Percentiles rank a stretch among this genome's conserved stretches.
These are phyloP conservation scores for Synergus itoensis DNA, from an alignment of 2,888 invertebrate species.

Conservation along the genomic window DNA sequence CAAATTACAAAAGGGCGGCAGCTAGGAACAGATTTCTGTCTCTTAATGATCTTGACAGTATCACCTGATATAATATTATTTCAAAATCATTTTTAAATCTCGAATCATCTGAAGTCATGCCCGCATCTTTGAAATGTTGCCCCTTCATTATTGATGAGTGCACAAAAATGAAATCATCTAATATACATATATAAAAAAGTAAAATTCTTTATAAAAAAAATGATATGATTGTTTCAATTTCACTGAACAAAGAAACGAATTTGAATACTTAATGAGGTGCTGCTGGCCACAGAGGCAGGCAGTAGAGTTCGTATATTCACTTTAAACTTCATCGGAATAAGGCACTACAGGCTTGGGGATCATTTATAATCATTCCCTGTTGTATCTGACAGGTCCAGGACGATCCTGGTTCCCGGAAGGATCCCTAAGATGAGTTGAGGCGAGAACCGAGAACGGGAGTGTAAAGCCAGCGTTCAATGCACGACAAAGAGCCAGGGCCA, in stretches of 20 bases:
- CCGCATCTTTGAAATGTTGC: no score
- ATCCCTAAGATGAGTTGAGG: not conserved
- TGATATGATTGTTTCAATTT: not conserved
- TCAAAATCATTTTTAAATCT: not conserved
- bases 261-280: not conserved
- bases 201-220: no score
- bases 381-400: constrained; percentile 35
- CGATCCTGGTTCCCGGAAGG: constrained; percentile 36
- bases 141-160: not conserved
- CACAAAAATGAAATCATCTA: not conserved
- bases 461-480: constrained; percentile 18
- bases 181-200: not conserved
- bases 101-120: no score
- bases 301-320: not conserved
- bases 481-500: constrained; percentile 21
- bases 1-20: constrained; percentile 9
- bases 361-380: constrained; percentile 38
- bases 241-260: not conserved
- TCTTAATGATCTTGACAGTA: constrained; percentile 3
- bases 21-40: not conserved
- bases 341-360: constrained; percentile 3
- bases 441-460: constrained; percentile 30
- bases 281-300: not conserved
- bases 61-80: not conserved
- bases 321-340: constrained; percentile 23